phyloP scores from a whole-genome alignment of 2,797 vertebrate genomes.

The Sorex maritimensis region DNA sequence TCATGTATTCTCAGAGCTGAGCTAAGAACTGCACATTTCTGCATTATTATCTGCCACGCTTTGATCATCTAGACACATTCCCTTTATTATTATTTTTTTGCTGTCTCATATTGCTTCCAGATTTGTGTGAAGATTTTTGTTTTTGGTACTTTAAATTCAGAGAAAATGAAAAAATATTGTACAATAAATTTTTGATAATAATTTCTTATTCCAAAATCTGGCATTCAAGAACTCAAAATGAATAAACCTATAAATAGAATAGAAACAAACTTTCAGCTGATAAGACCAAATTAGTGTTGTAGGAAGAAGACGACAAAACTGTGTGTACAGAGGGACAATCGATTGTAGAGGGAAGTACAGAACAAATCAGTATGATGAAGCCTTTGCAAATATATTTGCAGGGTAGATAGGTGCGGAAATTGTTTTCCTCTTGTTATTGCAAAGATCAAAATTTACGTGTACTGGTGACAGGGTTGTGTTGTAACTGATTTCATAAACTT shows the following conservation, averaged over 20 bases:
- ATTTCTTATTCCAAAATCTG: neutral
- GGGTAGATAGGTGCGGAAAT: too few species aligned
- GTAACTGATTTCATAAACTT: too few species aligned
- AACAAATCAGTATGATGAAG: too few species aligned
- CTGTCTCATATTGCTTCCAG: neutral
- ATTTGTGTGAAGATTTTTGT: conserved; percentile 10
- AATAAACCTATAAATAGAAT: neutral
- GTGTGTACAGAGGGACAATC: neutral
- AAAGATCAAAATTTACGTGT: too few species aligned
- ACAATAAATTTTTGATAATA: neutral
- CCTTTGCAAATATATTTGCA: too few species aligned
- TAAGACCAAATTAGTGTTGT: neutral
- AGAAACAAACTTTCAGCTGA: neutral
- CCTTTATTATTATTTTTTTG: neutral
- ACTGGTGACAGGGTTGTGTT: too few species aligned
- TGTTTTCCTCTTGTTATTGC: too few species aligned
- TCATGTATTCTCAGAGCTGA: neutral
- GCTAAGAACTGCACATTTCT: neutral
- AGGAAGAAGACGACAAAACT: neutral
- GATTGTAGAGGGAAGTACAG: too few species aligned
- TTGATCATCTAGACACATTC: fast-evolving
- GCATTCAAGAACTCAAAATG: neutral
- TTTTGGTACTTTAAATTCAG: conserved; percentile 40
- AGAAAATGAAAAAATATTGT: neutral
- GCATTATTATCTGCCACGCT: neutral